Conservation (phyloP, 2,113 vertebrate genomes). For the Mus pahari region DNA sequence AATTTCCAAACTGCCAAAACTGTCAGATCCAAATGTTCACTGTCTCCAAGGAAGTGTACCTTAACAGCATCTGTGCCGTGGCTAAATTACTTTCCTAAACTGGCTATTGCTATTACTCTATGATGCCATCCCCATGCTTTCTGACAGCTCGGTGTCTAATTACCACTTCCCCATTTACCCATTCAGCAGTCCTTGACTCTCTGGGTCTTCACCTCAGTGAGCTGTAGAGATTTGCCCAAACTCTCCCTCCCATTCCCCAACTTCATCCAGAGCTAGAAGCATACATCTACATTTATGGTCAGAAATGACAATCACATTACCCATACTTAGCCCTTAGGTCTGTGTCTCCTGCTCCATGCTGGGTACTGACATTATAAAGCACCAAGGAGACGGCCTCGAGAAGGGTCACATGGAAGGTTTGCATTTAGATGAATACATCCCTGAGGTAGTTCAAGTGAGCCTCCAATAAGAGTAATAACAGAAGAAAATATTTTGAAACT, state of each 20-base stretch:
- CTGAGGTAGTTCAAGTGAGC: not conserved
- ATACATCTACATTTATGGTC: not conserved
- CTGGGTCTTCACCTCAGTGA: conserved; percentile 27
- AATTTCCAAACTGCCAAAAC: conserved; percentile 42
- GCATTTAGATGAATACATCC: not conserved
- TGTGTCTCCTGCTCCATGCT: not conserved
- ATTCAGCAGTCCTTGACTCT: conserved; percentile 45
- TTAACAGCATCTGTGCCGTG: conserved; percentile 50
- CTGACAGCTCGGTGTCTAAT: conserved; percentile 68
- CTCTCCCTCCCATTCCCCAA: not conserved
- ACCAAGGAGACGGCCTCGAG: not conserved
- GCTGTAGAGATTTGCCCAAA: not conserved
- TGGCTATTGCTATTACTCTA: conserved; percentile 60
- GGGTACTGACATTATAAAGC: not conserved
- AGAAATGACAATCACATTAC: not conserved
- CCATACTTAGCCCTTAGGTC: not conserved
- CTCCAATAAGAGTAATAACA: not conserved
- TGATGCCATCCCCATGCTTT: conserved; percentile 56
- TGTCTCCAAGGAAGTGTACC: conserved; percentile 5
- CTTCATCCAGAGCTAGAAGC: conserved; percentile 26
- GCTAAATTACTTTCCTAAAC: conserved; percentile 67
- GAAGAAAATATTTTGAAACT: conserved; percentile 43
- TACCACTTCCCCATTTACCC: conserved; percentile 42
- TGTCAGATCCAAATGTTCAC: conserved; percentile 20
- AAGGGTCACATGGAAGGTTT: not conserved